Percentiles rank a stretch among this genome's conserved stretches.
phyloP scores from a whole-genome alignment of 2,113 vertebrate species.

The Chaetodon auriga region DNA sequence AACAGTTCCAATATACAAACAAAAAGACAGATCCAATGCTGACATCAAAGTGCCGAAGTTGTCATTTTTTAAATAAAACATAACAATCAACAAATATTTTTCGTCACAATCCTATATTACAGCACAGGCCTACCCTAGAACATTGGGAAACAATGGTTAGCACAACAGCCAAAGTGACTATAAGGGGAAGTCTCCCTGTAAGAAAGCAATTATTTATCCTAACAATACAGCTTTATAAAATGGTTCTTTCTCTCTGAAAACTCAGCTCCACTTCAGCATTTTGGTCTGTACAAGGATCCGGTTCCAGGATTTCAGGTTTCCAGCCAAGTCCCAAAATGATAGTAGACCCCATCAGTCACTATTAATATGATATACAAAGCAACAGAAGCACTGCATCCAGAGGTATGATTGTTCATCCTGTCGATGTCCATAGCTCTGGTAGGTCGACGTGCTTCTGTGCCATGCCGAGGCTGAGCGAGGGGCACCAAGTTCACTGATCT shows the following conservation, averaged over 20 bases:
- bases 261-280: constrained; percentile 60
- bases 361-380: constrained; percentile 29
- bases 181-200: constrained; percentile 75
- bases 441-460: constrained; percentile 42
- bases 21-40: constrained; percentile 69
- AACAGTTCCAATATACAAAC: constrained; percentile 78
- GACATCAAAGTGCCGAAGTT: constrained; percentile 80
- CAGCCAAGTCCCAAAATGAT: constrained; percentile 63
- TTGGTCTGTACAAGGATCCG: constrained; percentile 60
- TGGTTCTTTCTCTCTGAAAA: constrained; percentile 73
- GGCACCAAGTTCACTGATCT: constrained; percentile 57
- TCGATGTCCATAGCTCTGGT: constrained; percentile 21
- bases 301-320: constrained; percentile 68
- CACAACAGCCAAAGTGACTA: constrained; percentile 85
- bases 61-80: constrained; percentile 74
- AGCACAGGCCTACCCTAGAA: constrained; percentile 85
- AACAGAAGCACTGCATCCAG: constrained; percentile 36
- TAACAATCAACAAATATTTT: constrained; percentile 71
- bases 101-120: constrained; percentile 83
- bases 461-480: constrained; percentile 40
- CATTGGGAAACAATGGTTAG: constrained; percentile 82
- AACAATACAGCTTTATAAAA: constrained; percentile 80
- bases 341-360: constrained; percentile 45
- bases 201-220: constrained; percentile 75
- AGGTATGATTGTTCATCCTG: constrained; percentile 30